Evolutionary conservation across 2,888 invertebrate species (phyloP).

Genomic region (Pocota personata): DNA sequence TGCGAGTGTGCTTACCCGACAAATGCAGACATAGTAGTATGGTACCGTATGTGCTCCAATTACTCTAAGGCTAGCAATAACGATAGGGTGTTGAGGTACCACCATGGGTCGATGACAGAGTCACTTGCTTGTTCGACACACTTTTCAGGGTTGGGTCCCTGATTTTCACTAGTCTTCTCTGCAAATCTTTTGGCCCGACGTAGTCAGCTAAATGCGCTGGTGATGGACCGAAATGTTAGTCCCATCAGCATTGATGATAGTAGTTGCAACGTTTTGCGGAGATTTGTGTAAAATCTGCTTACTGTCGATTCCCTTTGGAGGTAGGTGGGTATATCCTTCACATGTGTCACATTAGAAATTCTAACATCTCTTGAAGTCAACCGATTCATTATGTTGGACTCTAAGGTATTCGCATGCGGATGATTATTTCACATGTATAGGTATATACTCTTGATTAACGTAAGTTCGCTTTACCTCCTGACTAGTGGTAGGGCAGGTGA

Average conservation of each 20-base stretch:
- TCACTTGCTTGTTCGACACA: conserved; percentile 45
- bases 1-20: neutral
- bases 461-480: neutral
- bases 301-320: conserved; percentile 19
- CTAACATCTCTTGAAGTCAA: conserved; percentile 42
- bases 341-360: conserved; percentile 34
- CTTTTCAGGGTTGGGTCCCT: conserved; percentile 22
- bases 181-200: neutral
- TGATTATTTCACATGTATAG: conserved; percentile 42
- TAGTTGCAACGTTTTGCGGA: conserved; percentile 6
- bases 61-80: conserved; percentile 8
- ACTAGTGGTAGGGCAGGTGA: neutral
- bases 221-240: neutral
- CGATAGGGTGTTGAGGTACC: conserved; percentile 2
- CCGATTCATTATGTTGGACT: conserved; percentile 57
- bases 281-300: conserved; percentile 34
- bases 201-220: neutral
- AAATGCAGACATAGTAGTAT: neutral
- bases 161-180: conserved; percentile 1
- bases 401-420: conserved; percentile 51
- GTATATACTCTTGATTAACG: conserved; percentile 28
- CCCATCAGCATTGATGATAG: neutral
- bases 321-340: neutral
- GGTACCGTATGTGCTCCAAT: conserved; percentile 18
- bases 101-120: neutral